These are phyloP conservation scores for Horisme vitalbata DNA, from an alignment of 2,888 invertebrate species.

Conservation along the genomic window DNA sequence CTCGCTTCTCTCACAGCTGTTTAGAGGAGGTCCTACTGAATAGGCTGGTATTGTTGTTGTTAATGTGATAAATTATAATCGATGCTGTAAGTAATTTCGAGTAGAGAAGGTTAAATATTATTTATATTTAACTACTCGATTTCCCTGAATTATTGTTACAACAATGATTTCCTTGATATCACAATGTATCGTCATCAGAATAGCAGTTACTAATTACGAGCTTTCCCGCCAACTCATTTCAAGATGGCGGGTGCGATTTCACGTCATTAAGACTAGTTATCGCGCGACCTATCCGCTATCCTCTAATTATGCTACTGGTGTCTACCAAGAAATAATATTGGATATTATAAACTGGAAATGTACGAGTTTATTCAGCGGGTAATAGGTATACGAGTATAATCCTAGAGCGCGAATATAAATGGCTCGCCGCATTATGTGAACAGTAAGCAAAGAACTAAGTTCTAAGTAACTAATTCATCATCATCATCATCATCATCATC, in stretches of 20 bases:
- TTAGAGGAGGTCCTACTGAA: too few relatives aligned
- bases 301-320: constrained; percentile 72
- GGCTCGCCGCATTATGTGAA: not conserved
- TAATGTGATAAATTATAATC: too few relatives aligned
- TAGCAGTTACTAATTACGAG: constrained; percentile 58
- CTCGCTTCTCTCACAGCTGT: too few relatives aligned
- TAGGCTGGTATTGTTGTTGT: too few relatives aligned
- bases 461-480: too few relatives aligned
- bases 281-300: constrained; percentile 67
- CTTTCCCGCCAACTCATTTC: constrained; percentile 65
- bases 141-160: not conserved
- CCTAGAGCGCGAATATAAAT: constrained; percentile 8
- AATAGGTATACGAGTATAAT: too few relatives aligned
- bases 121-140: not conserved
- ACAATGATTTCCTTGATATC: not conserved
- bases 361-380: constrained; percentile 30
- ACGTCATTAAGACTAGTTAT: constrained; percentile 77
- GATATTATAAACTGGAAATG: constrained; percentile 69
- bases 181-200: constrained; percentile 19
- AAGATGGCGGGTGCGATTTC: constrained; percentile 72
- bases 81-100: too few relatives aligned
- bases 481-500: too few relatives aligned
- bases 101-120: too few relatives aligned
- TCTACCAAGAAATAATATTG: constrained; percentile 65
- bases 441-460: too few relatives aligned